phyloP scores from a whole-genome alignment of 1,140 invertebrate genomes.

The Drusus annulatus region DNA sequence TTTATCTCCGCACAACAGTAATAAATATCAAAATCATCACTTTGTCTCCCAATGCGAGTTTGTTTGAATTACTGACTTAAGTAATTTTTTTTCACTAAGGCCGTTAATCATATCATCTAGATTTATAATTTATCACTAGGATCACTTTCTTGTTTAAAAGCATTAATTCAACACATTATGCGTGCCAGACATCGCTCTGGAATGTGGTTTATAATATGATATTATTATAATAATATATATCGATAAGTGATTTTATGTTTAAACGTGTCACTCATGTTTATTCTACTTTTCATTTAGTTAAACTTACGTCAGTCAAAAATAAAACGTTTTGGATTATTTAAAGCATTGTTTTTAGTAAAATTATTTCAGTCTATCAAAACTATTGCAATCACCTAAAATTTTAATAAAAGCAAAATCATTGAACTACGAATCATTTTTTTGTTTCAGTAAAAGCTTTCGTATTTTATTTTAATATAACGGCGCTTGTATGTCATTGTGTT shows the following conservation, averaged over 20 bases:
- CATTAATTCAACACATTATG: constrained; percentile 23
- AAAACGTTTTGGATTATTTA: too few species aligned
- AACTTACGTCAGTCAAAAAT: too few species aligned
- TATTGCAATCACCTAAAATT: too few species aligned
- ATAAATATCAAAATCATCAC: not conserved
- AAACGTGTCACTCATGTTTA: constrained; percentile 7
- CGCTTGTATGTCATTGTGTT: too few species aligned
- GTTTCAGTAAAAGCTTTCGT: too few species aligned
- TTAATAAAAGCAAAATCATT: too few species aligned
- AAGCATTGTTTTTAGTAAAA: too few species aligned
- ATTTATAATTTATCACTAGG: constrained; percentile 21
- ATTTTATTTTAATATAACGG: too few species aligned
- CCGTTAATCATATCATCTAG: constrained; percentile 20
- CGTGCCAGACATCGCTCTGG: constrained; percentile 19
- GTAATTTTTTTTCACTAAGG: constrained; percentile 5
- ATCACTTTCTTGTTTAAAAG: constrained; percentile 30
- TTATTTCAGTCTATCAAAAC: too few species aligned
- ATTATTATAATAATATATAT: constrained; percentile 22
- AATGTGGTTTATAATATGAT: constrained; percentile 34
- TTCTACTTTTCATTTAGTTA: constrained; percentile 15
- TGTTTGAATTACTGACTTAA: constrained; percentile 15
- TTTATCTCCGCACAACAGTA: not conserved
- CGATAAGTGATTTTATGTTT: constrained; percentile 27
- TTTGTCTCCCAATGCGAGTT: not conserved
- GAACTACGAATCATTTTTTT: too few species aligned